phyloP scores from a whole-genome alignment of 1,140 invertebrate species.

The Phthorimaea operculella region DNA sequence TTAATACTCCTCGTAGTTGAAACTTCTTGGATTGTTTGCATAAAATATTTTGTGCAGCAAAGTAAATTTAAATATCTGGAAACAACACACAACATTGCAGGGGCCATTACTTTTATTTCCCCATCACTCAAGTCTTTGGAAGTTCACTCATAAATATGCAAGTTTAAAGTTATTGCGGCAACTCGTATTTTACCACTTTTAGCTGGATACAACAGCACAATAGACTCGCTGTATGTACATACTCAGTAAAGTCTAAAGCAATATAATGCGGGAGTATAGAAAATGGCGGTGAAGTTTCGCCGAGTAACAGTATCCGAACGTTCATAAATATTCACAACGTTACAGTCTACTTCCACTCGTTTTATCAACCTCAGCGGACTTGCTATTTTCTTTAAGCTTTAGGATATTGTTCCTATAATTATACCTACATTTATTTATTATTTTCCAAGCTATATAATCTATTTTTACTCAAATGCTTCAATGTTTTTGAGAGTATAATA shows the following conservation, averaged over 20 bases:
- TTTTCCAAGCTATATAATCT: too few species aligned
- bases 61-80: slow-evolving; percentile 1
- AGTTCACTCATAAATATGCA: slow-evolving; percentile 53
- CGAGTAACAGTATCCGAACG: slow-evolving; percentile 40
- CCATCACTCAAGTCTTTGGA: slow-evolving; percentile 48
- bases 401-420: too few species aligned
- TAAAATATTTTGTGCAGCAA: not conserved
- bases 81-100: slow-evolving; percentile 25
- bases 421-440: too few species aligned
- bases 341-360: slow-evolving; percentile 27
- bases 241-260: not conserved
- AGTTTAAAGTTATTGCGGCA: slow-evolving; percentile 38
- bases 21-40: too few species aligned
- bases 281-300: slow-evolving; percentile 31
- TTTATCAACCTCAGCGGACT: slow-evolving; percentile 21
- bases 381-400: not conserved
- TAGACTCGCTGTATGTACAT: slow-evolving; percentile 17
- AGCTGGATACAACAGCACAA: slow-evolving; percentile 37
- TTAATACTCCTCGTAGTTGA: too few species aligned
- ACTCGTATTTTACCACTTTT: slow-evolving; percentile 41
- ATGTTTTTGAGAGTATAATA: too few species aligned
- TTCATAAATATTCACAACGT: slow-evolving; percentile 46
- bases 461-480: too few species aligned
- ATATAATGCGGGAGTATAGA: slow-evolving; percentile 21
- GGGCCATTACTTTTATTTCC: slow-evolving; percentile 39